These are phyloP conservation scores for Oncorhynchus nerka DNA, from an alignment of 2,113 vertebrate genomes.

Conservation along the genomic window DNA sequence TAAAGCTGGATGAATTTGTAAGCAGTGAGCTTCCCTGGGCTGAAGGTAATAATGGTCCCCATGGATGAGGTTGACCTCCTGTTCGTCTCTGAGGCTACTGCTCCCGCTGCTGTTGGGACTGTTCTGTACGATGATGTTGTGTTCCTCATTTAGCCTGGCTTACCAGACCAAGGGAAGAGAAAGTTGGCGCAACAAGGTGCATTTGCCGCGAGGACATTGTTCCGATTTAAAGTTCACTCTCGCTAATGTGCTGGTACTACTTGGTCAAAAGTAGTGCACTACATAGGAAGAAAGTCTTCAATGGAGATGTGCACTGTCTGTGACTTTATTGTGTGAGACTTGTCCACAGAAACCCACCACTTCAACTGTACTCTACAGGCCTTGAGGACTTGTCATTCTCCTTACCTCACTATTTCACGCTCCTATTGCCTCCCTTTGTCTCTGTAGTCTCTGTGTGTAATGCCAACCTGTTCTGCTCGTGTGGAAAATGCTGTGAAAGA, in stretches of 20 bases:
- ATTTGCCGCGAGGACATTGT: background rate
- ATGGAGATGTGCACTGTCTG: too few relatives aligned
- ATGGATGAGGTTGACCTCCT: too few relatives aligned
- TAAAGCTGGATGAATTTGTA: background rate
- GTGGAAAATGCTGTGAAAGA: background rate
- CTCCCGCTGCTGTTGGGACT: too few relatives aligned
- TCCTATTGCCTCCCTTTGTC: constrained; percentile 4
- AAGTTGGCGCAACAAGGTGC: background rate
- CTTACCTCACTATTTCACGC: background rate
- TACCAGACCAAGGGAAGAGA: background rate
- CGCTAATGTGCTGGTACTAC: too few relatives aligned
- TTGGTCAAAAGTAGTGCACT: too few relatives aligned
- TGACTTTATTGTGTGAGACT: too few relatives aligned
- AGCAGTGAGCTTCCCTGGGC: background rate
- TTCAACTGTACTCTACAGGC: background rate
- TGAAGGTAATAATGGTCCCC: too few relatives aligned
- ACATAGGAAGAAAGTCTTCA: too few relatives aligned
- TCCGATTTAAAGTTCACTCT: background rate
- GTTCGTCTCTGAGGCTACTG: too few relatives aligned
- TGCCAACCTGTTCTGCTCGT: constrained; percentile 29
- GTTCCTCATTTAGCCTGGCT: too few relatives aligned
- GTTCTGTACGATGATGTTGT: too few relatives aligned
- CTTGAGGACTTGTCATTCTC: background rate
- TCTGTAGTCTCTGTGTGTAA: constrained; percentile 10
- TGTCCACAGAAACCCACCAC: background rate